Evolutionary conservation across 1,140 invertebrate genomes (phyloP).

Genomic region (Caenorhabditis tropicalis): DNA sequence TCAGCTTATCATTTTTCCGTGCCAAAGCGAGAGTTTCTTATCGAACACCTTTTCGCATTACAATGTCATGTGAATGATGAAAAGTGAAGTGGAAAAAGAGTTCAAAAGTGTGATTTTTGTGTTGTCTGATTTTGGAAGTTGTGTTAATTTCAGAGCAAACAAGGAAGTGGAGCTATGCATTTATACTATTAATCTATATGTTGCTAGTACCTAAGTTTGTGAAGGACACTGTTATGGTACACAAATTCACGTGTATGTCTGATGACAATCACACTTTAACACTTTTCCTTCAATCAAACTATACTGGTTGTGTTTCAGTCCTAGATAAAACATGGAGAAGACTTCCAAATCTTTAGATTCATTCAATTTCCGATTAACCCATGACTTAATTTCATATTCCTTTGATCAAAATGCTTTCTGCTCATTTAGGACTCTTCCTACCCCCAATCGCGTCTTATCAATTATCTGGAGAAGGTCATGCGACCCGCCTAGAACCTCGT

Average conservation of each 20-base stretch:
- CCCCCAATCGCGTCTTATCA: background rate
- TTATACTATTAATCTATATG: no score
- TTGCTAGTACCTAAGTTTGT: no score
- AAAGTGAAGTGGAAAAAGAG: background rate
- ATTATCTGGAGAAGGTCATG: conserved; percentile 3
- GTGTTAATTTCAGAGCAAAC: background rate
- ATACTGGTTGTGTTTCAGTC: no score
- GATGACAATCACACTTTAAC: no score
- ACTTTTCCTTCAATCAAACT: no score
- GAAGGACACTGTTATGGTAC: no score
- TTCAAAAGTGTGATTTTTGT: conserved; percentile 31
- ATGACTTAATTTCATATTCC: background rate
- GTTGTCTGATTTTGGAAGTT: conserved; percentile 23
- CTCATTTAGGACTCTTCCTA: background rate
- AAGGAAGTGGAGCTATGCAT: background rate
- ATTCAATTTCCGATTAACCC: no score
- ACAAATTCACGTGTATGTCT: no score
- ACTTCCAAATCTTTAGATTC: no score
- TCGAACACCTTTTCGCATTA: background rate
- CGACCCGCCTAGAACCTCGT: background rate
- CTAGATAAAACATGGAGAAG: no score
- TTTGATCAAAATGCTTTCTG: background rate
- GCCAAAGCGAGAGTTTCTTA: background rate
- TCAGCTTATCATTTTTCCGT: conserved; percentile 4
- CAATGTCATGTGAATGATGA: conserved; percentile 27